Base-by-base conservation (phyloP, 2,888 invertebrate genomes). In the Brenthis daphne region DNA sequence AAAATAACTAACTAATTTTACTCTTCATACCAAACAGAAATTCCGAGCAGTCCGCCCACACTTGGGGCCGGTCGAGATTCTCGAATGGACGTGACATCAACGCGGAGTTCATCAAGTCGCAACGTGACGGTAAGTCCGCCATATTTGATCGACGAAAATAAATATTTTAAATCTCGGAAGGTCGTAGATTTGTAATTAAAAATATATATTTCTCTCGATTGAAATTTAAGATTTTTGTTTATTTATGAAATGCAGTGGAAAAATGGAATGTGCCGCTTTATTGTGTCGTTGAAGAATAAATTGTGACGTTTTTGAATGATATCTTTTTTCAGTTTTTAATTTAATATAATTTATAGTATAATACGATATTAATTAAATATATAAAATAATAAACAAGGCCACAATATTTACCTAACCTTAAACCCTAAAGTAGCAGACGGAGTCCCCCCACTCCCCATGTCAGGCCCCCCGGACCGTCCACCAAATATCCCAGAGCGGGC, bases 71-170 rank as follows among this genome's bases (percentile, higher is more conserved):
- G 0, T 78, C 92, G 0, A 76, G 92, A 16, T 91, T 92, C 81
- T 91, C 90, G 3, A 90, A 91, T 77, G 91, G 92, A 0, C 77
- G 92, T 0, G 93, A 93, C 61, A 75, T 89, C 58, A 93, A 91
- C 75, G 67, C 86, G 0, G 92, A 92, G 60, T 93, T 93, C 76
- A 88, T 93, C 14, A 71, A 77, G 3, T 92, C 92, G 2, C 93
- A 93, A 76, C 82, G 84, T 70, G 85, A 85, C 6, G 87, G 91
- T 91, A 69, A 80, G 83, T 74, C 3, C 16, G 24, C 20, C 13
- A 47, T 6, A 20, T 56, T 33, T 16, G 37, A 51, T 16, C 51
- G 16, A 64, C 33, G 8, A 11, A 43, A 11, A 43, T 37, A 37
- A 37, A 37, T 43, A 43, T 43, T 11, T 43, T 43, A 11, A 43